Percentiles rank a stretch among this genome's conserved stretches.
Evolutionary conservation across 35 echinoderm and acorn worm genomes (phyloP).

Genomic region (Holothuria glaberrima): DNA sequence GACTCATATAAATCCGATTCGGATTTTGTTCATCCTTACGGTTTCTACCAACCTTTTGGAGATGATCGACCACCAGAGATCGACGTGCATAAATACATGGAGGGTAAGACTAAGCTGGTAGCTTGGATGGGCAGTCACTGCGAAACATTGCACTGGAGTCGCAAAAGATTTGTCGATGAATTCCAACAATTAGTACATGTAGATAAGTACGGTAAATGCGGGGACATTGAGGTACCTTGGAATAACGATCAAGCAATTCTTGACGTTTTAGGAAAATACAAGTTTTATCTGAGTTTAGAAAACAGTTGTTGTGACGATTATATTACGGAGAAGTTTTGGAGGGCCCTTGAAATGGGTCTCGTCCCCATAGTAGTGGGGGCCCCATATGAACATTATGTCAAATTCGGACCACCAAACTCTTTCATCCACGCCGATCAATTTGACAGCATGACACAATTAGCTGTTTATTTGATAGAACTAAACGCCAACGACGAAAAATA

Average conservation of each 20-base stretch:
- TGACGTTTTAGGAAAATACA: conserved; percentile 41
- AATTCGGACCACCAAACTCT: conserved; percentile 46
- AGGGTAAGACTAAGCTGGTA: conserved; percentile 30
- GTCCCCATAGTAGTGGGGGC: conserved; percentile 52
- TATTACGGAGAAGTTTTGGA: conserved; percentile 77
- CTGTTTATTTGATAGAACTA: conserved; percentile 36
- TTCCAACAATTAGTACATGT: conserved; percentile 52
- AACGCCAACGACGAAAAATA: conserved; percentile 48
- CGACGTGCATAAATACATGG: background rate
- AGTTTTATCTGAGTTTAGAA: conserved; percentile 65
- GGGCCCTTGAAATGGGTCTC: background rate
- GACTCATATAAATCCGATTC: background rate
- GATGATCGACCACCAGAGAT: conserved; percentile 5
- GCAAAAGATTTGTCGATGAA: conserved; percentile 53
- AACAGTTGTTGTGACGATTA: conserved; percentile 73
- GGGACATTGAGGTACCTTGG: conserved; percentile 34
- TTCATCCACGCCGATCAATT: conserved; percentile 51
- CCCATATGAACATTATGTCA: conserved; percentile 24
- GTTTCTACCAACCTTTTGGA: conserved; percentile 10
- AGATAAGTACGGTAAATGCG: conserved; percentile 68
- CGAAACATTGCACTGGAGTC: conserved; percentile 60
- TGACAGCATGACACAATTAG: conserved; percentile 12
- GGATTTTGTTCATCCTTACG: conserved; percentile 18
- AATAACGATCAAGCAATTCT: conserved; percentile 19
- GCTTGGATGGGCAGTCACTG: conserved; percentile 67